Percentiles rank a stretch among this genome's conserved stretches.
Evolutionary conservation across 2,888 invertebrate genomes (phyloP).

Genomic region (Hanleya hanleyi): DNA sequence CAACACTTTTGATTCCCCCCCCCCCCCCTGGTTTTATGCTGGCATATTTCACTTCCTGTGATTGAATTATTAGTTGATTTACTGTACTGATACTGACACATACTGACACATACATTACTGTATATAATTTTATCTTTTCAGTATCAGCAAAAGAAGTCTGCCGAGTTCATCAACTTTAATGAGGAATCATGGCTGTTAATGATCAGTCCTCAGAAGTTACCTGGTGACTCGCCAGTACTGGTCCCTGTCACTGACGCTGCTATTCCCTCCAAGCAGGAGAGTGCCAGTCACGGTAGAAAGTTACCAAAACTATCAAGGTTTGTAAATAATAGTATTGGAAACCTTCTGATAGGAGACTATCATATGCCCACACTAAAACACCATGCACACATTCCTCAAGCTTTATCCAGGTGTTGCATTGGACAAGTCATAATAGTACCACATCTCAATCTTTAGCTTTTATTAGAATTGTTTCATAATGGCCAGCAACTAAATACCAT

Average conservation of each 20-base stretch:
- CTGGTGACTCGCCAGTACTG: constrained; percentile 50
- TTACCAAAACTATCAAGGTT: constrained; percentile 13
- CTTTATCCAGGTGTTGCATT: too few species aligned
- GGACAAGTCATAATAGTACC: too few species aligned
- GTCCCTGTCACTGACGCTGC: not conserved
- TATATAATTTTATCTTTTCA: constrained; percentile 33
- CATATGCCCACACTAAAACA: too few species aligned
- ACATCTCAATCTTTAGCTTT: too few species aligned
- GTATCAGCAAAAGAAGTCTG: constrained; percentile 41
- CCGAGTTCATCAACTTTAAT: constrained; percentile 42
- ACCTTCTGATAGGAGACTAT: too few species aligned
- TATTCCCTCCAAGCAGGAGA: constrained; percentile 22
- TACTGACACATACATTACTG: not conserved
- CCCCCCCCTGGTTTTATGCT: too few species aligned
- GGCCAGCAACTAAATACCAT: too few species aligned
- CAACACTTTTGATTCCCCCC: too few species aligned
- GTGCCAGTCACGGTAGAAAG: not conserved
- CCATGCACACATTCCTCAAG: too few species aligned
- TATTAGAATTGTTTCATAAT: too few species aligned
- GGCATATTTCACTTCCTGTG: too few species aligned
- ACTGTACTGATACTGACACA: not conserved
- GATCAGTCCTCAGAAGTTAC: constrained; percentile 49
- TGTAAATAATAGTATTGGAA: too few species aligned
- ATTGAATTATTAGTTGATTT: not conserved
- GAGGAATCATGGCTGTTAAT: constrained; percentile 58